Base-by-base conservation (phyloP, 2,888 invertebrate species). In the Punctoribates punctum region DNA sequence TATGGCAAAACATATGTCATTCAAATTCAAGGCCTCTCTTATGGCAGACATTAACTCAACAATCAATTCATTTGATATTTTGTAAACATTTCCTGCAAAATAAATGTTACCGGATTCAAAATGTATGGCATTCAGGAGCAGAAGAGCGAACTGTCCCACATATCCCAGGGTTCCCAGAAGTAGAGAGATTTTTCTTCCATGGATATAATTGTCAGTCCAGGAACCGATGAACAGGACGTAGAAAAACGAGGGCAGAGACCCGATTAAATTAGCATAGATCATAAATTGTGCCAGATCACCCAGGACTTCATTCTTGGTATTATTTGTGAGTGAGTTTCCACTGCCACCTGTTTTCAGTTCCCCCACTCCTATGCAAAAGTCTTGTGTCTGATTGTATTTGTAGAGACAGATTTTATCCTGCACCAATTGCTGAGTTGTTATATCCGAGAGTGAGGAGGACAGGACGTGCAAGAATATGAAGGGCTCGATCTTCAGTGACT, bases 191-290 rank as follows among this genome's bases (percentile, higher is more conserved):
- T 74, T 74, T 8, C 51, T 17, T n/a, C 46, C 54, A 42, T 46
- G 46, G 6, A 57, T n/a, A 23, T 62, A 74, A 11, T 13, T 62
- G 62, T 74, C 74, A 20, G 38, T 62, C 74, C 74, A 74, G 15
- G 51, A 62, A 2, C 62, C 74, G 38, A 74, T 38, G 46, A 74
- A 74, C 11, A 74, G 27, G 4, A 62, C 27, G 15, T 34, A 62
- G 13, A 74, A 27, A 11, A 74, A 48, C 15, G 42, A 38, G 11
- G 74, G 74, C 17, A 60, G n/a, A 4, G 62, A 62, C n/a, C 17
- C 9, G 6, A 74, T 74, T 8, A 62, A 0, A 8, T 20, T 20
- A 9, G 13, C 8, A 27, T 74, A 74, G 15, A 54, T 65, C 9
- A n/a, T 38, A 38, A 62, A 62, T 27, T 34, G 27, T 11, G 42